Percentiles rank a stretch among this genome's conserved stretches.
phyloP scores from a whole-genome alignment of 1,140 invertebrate genomes.

The Oryctes rhinoceros region DNA sequence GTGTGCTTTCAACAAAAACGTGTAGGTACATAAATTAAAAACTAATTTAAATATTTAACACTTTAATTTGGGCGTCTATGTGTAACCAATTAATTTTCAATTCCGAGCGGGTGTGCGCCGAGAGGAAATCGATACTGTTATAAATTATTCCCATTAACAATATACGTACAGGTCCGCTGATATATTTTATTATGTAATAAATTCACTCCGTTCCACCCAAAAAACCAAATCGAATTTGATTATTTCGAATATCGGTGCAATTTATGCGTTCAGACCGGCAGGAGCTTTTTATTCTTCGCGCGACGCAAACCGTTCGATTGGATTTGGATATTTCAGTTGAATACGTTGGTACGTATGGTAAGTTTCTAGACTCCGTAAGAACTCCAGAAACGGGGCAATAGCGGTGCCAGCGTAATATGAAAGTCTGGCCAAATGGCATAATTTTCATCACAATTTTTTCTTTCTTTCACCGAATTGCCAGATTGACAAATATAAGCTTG shows the following conservation, averaged over 20 bases:
- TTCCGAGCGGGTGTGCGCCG: neutral
- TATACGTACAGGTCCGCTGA: neutral
- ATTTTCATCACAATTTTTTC: too few species aligned
- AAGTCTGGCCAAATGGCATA: too few species aligned
- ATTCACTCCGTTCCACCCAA: neutral
- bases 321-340: too few species aligned
- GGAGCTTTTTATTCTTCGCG: too few species aligned
- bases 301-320: too few species aligned
- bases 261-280: neutral
- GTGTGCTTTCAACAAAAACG: too few species aligned
- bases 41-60: slow-evolving; percentile 16
- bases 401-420: too few species aligned
- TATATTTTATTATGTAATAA: slow-evolving; percentile 2
- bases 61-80: slow-evolving; percentile 5
- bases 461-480: too few species aligned
- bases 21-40: slow-evolving; percentile 37
- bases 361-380: too few species aligned
- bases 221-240: neutral
- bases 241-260: neutral
- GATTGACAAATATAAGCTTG: too few species aligned
- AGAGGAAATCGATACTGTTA: neutral
- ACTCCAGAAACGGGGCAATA: too few species aligned
- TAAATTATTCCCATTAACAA: slow-evolving; percentile 19
- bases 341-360: too few species aligned
- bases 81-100: slow-evolving; percentile 19